Evolutionary conservation across 2,113 vertebrate species (phyloP).

Genomic region (Myiozetetes cayanensis): DNA sequence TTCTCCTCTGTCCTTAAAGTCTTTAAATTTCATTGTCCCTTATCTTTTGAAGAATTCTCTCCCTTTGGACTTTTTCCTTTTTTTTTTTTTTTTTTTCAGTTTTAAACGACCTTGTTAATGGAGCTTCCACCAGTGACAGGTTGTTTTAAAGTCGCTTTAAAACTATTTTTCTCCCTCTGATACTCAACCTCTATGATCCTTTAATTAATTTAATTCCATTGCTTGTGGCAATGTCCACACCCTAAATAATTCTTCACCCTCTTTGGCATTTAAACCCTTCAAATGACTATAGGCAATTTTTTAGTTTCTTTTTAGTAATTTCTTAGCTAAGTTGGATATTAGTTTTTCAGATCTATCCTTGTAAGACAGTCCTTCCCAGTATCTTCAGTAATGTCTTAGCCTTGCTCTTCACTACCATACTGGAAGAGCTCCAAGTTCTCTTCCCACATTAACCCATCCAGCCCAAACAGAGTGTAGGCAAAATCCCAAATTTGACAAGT

Average conservation of each 20-base stretch:
- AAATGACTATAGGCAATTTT: constrained; percentile 2
- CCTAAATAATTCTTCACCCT: constrained; percentile 55
- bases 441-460: neutral
- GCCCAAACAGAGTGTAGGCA: neutral
- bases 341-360: neutral
- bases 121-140: constrained; percentile 4
- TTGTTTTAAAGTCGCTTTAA: constrained; percentile 25
- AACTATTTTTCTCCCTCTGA: neutral
- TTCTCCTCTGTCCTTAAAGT: constrained; percentile 8
- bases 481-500: neutral
- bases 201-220: constrained; percentile 44
- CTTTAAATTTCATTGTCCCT: constrained; percentile 10
- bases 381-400: neutral
- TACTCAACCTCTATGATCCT: neutral
- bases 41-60: constrained; percentile 55
- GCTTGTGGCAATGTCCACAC: constrained; percentile 39
- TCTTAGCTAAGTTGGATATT: constrained; percentile 6
- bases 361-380: neutral
- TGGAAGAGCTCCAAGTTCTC: neutral
- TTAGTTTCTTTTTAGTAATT: neutral
- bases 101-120: constrained; percentile 64
- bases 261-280: constrained; percentile 38
- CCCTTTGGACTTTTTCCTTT: constrained; percentile 42
- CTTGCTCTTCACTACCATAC: neutral
- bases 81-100: neutral